phyloP scores from a whole-genome alignment of 1,140 invertebrate species.

The Aricia agestis region DNA sequence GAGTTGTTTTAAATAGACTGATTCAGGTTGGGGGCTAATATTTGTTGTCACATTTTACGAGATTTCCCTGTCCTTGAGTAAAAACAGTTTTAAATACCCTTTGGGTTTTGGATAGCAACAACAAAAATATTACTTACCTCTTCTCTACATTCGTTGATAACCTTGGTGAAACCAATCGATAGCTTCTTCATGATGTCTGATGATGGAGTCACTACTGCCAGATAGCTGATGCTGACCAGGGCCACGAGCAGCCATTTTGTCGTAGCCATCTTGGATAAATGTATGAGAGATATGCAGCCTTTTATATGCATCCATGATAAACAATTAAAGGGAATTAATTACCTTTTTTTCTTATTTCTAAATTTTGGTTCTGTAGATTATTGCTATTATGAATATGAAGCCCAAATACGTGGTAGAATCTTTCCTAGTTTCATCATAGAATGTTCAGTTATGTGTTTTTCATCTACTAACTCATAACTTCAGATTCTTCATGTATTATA shows the following conservation, averaged over 20 bases:
- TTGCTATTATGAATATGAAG: too few relatives aligned
- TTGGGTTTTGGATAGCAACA: too few relatives aligned
- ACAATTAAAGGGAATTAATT: neutral
- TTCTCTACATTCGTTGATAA: slow-evolving; percentile 13
- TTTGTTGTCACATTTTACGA: too few relatives aligned
- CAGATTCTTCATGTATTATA: too few relatives aligned
- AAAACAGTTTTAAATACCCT: too few relatives aligned
- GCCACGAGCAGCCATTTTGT: slow-evolving; percentile 5
- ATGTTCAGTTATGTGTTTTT: too few relatives aligned
- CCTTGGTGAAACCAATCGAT: slow-evolving; percentile 4
- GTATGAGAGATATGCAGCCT: neutral
- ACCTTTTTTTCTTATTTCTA: neutral
- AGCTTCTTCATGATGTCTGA: slow-evolving; percentile 18
- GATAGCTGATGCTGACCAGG: neutral
- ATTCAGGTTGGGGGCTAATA: too few relatives aligned
- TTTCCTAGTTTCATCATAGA: too few relatives aligned
- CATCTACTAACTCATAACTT: too few relatives aligned
- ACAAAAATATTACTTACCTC: slow-evolving; percentile 10
- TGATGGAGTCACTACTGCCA: slow-evolving; percentile 1
- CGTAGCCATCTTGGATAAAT: neutral
- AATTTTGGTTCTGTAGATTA: neutral
- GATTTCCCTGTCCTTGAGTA: too few relatives aligned
- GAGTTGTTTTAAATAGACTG: too few relatives aligned
- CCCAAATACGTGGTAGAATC: too few relatives aligned
- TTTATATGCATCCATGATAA: neutral